phyloP scores from a whole-genome alignment of 1,140 invertebrate genomes.

The Drosophila persimilis region DNA sequence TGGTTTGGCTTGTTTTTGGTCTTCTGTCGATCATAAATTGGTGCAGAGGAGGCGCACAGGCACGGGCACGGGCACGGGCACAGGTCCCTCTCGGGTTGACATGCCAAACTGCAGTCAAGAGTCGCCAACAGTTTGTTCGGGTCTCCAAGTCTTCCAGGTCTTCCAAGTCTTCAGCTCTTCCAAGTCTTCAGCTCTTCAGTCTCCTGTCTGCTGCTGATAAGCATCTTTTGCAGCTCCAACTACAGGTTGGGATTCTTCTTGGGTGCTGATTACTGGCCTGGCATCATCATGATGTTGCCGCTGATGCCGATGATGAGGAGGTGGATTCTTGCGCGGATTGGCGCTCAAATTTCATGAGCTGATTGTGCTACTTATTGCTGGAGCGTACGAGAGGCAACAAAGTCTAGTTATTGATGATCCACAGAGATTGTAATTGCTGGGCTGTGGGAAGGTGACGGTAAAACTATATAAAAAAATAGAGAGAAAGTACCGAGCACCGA shows the following conservation, averaged over 20 bases:
- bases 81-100: slow-evolving; percentile 32
- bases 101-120: slow-evolving; percentile 51
- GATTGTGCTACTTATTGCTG: slow-evolving; percentile 60
- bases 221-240: slow-evolving; percentile 54
- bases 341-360: slow-evolving; percentile 73
- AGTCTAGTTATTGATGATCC: slow-evolving; percentile 48
- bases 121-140: slow-evolving; percentile 25
- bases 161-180: slow-evolving; percentile 30
- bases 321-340: slow-evolving; percentile 61
- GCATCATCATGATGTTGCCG: slow-evolving; percentile 24
- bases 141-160: slow-evolving; percentile 11
- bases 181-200: slow-evolving; percentile 20
- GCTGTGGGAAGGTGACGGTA: slow-evolving; percentile 29
- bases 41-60: slow-evolving; percentile 47
- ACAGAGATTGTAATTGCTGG: slow-evolving; percentile 41
- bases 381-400: slow-evolving; percentile 35
- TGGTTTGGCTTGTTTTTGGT: slow-evolving; percentile 35
- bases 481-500: slow-evolving; percentile 17
- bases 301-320: slow-evolving; percentile 41
- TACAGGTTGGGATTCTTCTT: slow-evolving; percentile 19
- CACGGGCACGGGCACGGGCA: slow-evolving; percentile 34
- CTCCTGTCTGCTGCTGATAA: slow-evolving; percentile 68
- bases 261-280: slow-evolving; percentile 46
- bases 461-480: slow-evolving; percentile 24
- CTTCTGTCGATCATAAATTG: slow-evolving; percentile 79